Percentiles rank a stretch among this genome's conserved stretches.
These are phyloP conservation scores for Oxytorus armatus DNA, from an alignment of 2,888 invertebrate genomes.

Conservation along the genomic window DNA sequence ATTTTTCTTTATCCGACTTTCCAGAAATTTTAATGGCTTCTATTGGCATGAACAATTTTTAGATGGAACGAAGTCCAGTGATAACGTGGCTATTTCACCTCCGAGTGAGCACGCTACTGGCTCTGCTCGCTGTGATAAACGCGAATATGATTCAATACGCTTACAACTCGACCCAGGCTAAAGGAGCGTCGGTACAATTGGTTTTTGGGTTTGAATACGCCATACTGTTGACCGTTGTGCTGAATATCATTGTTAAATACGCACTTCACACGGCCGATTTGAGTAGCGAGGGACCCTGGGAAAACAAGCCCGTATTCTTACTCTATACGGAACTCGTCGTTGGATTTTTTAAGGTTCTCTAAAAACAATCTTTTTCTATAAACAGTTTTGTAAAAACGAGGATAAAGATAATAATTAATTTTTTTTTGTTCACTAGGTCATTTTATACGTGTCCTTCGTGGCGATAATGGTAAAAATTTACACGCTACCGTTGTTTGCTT, in stretches of 20 bases:
- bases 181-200: conserved; percentile 98
- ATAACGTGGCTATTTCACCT: conserved; percentile 98
- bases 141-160: conserved; percentile 96
- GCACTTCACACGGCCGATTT: conserved; percentile 94
- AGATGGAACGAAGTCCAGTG: conserved; percentile 99
- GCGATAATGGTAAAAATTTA: conserved; percentile 98
- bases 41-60: too few relatives aligned
- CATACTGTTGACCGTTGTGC: conserved; percentile 95
- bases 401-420: conserved; percentile 11
- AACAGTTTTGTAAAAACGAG: too few relatives aligned
- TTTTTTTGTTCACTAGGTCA: conserved; percentile 85
- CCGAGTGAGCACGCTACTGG: conserved; percentile 93
- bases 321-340: conserved; percentile 98
- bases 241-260: conserved; percentile 97
- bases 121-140: conserved; percentile 93
- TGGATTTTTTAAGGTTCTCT: conserved; percentile 90
- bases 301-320: conserved; percentile 98
- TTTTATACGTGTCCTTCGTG: conserved; percentile 96
- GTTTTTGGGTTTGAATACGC: conserved; percentile 99
- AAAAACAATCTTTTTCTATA: not conserved
- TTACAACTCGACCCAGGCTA: conserved; percentile 95
- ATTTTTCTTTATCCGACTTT: conserved; percentile 1
- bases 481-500: conserved; percentile 98
- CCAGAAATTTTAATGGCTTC: conserved; percentile 46
- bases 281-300: conserved; percentile 98